Base-by-base conservation (phyloP, 1,140 invertebrate species). In the Trichoplusia ni region DNA sequence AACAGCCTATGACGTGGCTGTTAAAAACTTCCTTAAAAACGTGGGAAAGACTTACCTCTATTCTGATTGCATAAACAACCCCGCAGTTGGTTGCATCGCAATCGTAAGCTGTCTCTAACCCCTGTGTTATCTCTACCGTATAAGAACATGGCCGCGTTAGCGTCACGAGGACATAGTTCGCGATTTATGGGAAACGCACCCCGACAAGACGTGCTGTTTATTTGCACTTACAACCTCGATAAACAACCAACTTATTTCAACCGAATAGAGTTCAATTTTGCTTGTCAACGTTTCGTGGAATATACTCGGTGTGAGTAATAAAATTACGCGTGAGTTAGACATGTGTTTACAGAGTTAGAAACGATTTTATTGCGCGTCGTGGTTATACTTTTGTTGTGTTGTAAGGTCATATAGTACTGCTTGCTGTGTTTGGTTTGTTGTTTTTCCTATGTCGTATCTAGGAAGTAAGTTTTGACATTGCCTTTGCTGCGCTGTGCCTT, bases 61-160 rank as follows among this genome's bases (percentile, higher is more conserved):
- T 8, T 29, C 13, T 25, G 6, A n/a, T 18, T 16, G 11, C 18
- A 42, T 16, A 47, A 29, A 47, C 42, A 37, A 16, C 13, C 4
- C 13, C 13, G 42, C 27, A 47, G 35, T 60, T 35, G 56, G 25
- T 21, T 29, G n/a, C 16, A 16, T 27, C 11, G 13, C 37, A 42
- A 60, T 35, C 29, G 56, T 16, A 44, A 13, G 9, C 40, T 29
- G 18, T n/a, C 25, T 7, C 35, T 59, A 60, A 60, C 56, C 56
- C 21, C 38, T 46, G 40, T 23, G 23, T 60, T 60, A 60, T 60
- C 56, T 60, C 42, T 25, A 8, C 56, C 53, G 29, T 58, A 58
- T 46, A 35, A 23, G 56, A 31, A 60, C 56, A 60, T 33, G 42
- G 56, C 6, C 35, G 23, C 47, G 56, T 60, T 19, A 46, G 29